A percentile compares a stretch with the other conserved stretches of the same genome.
phyloP scores from a whole-genome alignment of 2,113 vertebrate genomes.

The Malurus melanocephalus region DNA sequence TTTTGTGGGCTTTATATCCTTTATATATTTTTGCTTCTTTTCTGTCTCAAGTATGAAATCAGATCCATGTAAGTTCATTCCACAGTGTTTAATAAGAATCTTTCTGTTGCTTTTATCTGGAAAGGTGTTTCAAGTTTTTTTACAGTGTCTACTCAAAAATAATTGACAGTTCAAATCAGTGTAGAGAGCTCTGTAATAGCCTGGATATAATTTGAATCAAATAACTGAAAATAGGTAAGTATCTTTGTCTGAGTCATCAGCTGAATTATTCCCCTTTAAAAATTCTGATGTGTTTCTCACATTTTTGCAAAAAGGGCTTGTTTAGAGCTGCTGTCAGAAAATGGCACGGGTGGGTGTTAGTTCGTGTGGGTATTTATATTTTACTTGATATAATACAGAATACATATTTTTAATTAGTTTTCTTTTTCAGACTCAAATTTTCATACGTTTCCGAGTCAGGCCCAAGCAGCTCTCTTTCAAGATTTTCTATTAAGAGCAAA shows the following conservation, averaged over 20 bases:
- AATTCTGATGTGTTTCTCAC: background rate
- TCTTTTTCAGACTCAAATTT: conserved; percentile 77
- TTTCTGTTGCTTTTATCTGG: background rate
- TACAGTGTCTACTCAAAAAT: background rate
- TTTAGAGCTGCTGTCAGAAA: background rate
- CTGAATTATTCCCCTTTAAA: background rate
- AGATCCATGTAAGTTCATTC: background rate
- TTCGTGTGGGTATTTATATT: background rate
- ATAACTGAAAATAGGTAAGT: background rate
- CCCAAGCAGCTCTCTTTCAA: conserved; percentile 83
- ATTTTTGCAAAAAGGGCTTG: background rate
- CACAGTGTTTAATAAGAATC: background rate
- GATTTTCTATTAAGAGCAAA: conserved; percentile 92
- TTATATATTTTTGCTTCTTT: background rate
- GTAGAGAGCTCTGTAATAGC: background rate
- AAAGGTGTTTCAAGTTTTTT: background rate
- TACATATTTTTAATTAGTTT: conserved; percentile 16
- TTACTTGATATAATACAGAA: background rate
- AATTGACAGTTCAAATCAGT: background rate
- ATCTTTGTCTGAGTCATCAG: background rate
- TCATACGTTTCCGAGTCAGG: conserved; percentile 71
- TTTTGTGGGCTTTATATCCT: background rate
- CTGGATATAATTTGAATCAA: background rate
- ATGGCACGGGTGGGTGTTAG: background rate
- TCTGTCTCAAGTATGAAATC: background rate